Evolutionary conservation across 92 coral and sea anemone genomes (phyloP).

Genomic region (Ricordea florida): DNA sequence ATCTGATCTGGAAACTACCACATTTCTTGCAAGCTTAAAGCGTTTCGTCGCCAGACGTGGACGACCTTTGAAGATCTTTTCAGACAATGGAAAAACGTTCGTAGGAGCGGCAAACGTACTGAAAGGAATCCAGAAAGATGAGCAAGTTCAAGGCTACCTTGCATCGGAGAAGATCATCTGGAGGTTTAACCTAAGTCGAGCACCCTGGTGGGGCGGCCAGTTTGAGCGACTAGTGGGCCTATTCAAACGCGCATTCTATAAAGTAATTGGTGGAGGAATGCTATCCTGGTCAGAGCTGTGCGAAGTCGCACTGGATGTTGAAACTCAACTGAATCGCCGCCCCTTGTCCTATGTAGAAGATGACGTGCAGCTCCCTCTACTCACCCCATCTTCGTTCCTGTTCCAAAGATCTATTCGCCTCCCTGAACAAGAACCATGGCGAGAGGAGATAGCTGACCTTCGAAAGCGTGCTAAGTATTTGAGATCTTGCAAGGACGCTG

Average conservation of each 20-base stretch:
- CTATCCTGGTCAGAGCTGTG: slow-evolving; percentile 35
- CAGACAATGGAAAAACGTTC: slow-evolving; percentile 41
- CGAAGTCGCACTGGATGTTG: slow-evolving; percentile 39
- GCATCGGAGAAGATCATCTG: slow-evolving; percentile 6
- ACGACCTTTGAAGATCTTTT: slow-evolving; percentile 22
- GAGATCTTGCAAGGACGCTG: too few species aligned
- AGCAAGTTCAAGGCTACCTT: slow-evolving; percentile 44
- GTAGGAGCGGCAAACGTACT: slow-evolving; percentile 43
- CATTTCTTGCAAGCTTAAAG: slow-evolving; percentile 7
- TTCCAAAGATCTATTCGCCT: slow-evolving; percentile 2
- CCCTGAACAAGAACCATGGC: too few species aligned
- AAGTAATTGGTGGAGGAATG: slow-evolving; percentile 20
- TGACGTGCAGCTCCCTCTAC: slow-evolving; percentile 6
- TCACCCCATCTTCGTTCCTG: background rate
- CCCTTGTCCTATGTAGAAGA: slow-evolving; percentile 19
- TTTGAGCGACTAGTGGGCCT: slow-evolving; percentile 43
- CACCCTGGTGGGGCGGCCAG: slow-evolving; percentile 34
- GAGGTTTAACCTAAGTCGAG: slow-evolving; percentile 47
- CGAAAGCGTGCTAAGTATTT: too few species aligned
- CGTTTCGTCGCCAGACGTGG: slow-evolving; percentile 13
- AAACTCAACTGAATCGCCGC: slow-evolving; percentile 21
- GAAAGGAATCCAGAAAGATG: too few species aligned
- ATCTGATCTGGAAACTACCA: slow-evolving; percentile 7
- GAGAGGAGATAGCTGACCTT: too few species aligned
- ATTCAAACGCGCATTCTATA: slow-evolving; percentile 30